Evolutionary conservation across 2,797 vertebrate species (phyloP), one percentile per base, ranked within the genome.

Genomic region (Moxostoma hubbsi): DNA sequence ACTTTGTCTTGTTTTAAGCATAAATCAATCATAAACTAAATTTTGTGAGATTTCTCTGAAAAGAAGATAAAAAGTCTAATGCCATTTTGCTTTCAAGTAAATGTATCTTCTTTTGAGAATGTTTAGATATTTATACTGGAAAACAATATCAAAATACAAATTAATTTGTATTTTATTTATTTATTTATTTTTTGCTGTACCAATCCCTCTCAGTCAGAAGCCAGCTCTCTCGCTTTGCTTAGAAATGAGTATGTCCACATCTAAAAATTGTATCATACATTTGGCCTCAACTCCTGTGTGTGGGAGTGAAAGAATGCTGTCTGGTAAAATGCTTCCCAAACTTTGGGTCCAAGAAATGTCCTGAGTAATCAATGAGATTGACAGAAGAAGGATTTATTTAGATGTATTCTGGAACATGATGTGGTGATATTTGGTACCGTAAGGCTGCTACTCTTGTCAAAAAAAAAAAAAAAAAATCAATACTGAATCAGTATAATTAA

Each of bases 341-440:
- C 12, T 49, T 18, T 10, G 9, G 7, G 51, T 57, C 16, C 9
- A 65, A 76, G 9, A 15, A 59, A 67, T 36, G 12, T 18, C 68
- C 53, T 16, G 50, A n/a, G 46, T 50, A 50, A 67, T 59, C 46
- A 4, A 65, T 57, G 51, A 7, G 8, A 49, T 6, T 5, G 10
- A 55, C 74, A 50, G 53, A 66, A 57, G 62, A 65, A 55, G 36
- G 12, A 65, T 59, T 67, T 66, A 75, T 75, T 76, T 76, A 15
- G 45, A 76, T 8, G 57, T 50, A 5, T 66, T 55, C 73, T 11
- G 8, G 51, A 75, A 66, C 16, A 75, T 15, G 45, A 75, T 75
- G 62, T 2, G 53, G 36, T n/a, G 18, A 62, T 61, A 7, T 63
- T 12, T 13, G 36, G 24, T 13, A 63, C 61, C 36, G 12, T 7